A percentile compares a stretch with the other conserved stretches of the same genome.
These are phyloP conservation scores for Trissolcus basalis DNA, from an alignment of 1,140 invertebrate species.

Conservation along the genomic window DNA sequence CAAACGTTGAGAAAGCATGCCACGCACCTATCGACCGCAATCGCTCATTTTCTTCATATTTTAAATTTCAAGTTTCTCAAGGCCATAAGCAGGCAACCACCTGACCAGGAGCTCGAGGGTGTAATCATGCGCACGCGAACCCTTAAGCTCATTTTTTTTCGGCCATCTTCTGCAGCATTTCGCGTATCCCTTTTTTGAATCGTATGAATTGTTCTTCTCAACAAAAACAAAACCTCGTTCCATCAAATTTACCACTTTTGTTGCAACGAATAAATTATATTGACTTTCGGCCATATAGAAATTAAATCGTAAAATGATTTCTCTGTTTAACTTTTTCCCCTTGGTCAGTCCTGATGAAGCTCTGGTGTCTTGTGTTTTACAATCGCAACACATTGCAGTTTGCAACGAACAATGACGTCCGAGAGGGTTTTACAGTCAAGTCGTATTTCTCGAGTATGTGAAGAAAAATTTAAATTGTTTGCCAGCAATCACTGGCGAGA, in stretches of 20 bases:
- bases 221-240: slow-evolving; percentile 13
- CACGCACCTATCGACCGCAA: slow-evolving; percentile 48
- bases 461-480: background rate
- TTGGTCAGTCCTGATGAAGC: background rate
- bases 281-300: slow-evolving; percentile 21
- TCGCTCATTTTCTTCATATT: slow-evolving; percentile 55
- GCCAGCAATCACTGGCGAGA: background rate
- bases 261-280: slow-evolving; percentile 31
- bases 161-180: slow-evolving; percentile 13
- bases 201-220: slow-evolving; percentile 32
- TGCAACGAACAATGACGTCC: too few relatives aligned
- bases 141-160: slow-evolving; percentile 50
- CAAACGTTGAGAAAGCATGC: slow-evolving; percentile 42
- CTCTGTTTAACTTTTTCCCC: too few relatives aligned
- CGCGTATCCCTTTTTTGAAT: slow-evolving; percentile 24
- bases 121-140: slow-evolving; percentile 73
- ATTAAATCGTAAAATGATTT: slow-evolving; percentile 36
- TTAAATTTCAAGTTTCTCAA: slow-evolving; percentile 65
- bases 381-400: background rate
- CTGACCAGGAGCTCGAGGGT: slow-evolving; percentile 67
- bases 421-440: too few relatives aligned
- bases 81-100: slow-evolving; percentile 62
- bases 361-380: slow-evolving; percentile 12
- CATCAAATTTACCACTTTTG: slow-evolving; percentile 31
- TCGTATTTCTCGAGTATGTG: too few relatives aligned